phyloP scores from a whole-genome alignment of 2,113 vertebrate genomes.

The Platycercus adscitus region DNA sequence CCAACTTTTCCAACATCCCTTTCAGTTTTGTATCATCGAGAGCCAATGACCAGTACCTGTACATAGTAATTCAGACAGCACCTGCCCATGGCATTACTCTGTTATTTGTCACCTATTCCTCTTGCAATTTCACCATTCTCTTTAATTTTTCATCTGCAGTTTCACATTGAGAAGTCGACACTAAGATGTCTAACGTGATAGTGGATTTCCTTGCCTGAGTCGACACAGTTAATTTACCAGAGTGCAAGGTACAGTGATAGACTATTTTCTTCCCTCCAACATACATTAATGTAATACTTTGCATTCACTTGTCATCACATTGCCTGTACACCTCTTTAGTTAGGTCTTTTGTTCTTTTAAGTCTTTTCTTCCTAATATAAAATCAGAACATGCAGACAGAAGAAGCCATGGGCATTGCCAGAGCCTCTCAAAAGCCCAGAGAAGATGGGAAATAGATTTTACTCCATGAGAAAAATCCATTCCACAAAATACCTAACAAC shows the following conservation, averaged over 20 bases:
- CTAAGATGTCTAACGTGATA: not conserved
- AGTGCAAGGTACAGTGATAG: not conserved
- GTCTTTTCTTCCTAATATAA: not conserved
- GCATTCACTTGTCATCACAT: not conserved
- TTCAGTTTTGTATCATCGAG: not conserved
- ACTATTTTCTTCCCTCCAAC: not conserved
- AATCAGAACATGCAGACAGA: not conserved
- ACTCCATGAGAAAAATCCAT: not conserved
- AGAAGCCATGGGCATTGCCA: not conserved
- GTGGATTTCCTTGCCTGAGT: not conserved
- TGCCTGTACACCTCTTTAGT: not conserved
- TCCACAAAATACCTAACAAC: not conserved
- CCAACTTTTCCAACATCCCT: not conserved
- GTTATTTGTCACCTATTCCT: not conserved
- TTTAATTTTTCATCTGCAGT: not conserved
- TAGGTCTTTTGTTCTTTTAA: not conserved
- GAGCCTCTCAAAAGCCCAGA: not conserved
- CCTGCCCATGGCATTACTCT: not conserved
- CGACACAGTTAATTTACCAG: not conserved
- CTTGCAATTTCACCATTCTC: not conserved
- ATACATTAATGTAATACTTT: not conserved
- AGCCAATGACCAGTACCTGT: not conserved
- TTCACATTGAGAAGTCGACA: not conserved
- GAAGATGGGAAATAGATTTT: not conserved
- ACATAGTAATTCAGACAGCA: not conserved